Evolutionary conservation across 2,113 vertebrate species (phyloP).

Genomic region (Entelurus aequoreus): DNA sequence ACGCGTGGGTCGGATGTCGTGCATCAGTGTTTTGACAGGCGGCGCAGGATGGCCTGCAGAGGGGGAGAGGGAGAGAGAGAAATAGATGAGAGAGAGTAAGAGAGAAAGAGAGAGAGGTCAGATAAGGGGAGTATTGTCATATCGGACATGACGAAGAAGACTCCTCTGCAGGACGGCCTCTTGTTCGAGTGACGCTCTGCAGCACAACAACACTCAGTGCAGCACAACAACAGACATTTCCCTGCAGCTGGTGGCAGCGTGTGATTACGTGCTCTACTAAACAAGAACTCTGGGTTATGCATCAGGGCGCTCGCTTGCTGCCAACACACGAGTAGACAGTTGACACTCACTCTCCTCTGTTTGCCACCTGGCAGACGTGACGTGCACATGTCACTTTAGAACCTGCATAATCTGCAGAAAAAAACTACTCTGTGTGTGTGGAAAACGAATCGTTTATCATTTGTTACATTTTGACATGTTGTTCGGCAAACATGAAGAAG

Average conservation of each 20-base stretch:
- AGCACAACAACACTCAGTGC: conserved; percentile 25
- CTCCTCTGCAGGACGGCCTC: conserved; percentile 15
- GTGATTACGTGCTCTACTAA: conserved; percentile 78
- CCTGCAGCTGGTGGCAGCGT: conserved; percentile 71
- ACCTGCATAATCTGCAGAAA: neutral
- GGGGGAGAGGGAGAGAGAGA: conserved; percentile 5
- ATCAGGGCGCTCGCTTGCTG: conserved; percentile 62
- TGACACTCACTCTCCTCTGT: conserved; percentile 29
- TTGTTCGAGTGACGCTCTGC: conserved; percentile 28
- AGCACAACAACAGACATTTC: conserved; percentile 53
- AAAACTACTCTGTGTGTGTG: neutral
- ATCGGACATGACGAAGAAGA: conserved; percentile 14
- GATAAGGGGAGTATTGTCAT: conserved; percentile 13
- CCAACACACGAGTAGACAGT: conserved; percentile 40
- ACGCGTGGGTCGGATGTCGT: conserved; percentile 44
- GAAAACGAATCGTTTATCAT: no score
- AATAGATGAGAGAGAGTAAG: no score
- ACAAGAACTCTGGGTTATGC: conserved; percentile 64
- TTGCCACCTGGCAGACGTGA: conserved; percentile 45
- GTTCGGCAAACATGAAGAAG: no score
- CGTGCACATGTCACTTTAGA: conserved; percentile 12
- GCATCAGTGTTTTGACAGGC: conserved; percentile 50
- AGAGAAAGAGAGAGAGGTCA: neutral
- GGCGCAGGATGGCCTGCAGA: conserved; percentile 29
- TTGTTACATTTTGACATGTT: no score